phyloP scores from a whole-genome alignment of 2,113 vertebrate genomes.

The Lanius ludovicianus region DNA sequence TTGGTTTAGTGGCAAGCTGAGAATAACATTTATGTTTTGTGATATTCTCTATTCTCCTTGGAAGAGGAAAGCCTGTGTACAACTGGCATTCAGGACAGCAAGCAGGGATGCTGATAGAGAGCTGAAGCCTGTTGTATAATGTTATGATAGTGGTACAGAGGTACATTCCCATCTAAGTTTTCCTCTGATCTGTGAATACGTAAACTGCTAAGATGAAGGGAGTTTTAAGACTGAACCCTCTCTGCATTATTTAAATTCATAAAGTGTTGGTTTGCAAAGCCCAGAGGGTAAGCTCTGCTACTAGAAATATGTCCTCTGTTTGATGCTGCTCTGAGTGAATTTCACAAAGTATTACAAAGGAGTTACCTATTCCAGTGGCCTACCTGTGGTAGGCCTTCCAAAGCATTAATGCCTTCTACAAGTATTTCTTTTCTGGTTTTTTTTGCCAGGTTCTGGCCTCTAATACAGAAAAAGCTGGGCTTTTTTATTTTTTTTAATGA shows the following conservation, averaged over 20 bases:
- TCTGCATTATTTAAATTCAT: not conserved
- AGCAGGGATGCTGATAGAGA: not conserved
- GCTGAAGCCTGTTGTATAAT: not conserved
- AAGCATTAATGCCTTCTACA: not conserved
- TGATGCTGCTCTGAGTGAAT: not conserved
- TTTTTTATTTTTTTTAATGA: not conserved
- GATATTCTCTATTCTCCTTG: not conserved
- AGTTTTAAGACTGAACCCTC: not conserved
- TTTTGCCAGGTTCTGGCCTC: not conserved
- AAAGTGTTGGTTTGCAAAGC: not conserved
- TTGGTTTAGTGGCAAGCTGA: not conserved
- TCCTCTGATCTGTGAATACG: not conserved
- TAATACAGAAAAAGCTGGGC: not conserved
- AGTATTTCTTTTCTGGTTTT: not conserved
- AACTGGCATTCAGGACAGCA: not conserved
- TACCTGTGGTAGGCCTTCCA: not conserved
- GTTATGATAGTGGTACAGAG: not conserved
- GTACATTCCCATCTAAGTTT: not conserved
- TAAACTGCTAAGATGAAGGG: not conserved
- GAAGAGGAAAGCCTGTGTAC: not conserved
- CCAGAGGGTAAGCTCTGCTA: not conserved
- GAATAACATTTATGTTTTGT: not conserved
- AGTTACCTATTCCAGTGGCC: not conserved
- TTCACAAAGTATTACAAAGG: not conserved
- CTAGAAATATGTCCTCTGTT: not conserved